phyloP scores from a whole-genome alignment of 2,113 vertebrate genomes.

The Malaclemys terrapin region DNA sequence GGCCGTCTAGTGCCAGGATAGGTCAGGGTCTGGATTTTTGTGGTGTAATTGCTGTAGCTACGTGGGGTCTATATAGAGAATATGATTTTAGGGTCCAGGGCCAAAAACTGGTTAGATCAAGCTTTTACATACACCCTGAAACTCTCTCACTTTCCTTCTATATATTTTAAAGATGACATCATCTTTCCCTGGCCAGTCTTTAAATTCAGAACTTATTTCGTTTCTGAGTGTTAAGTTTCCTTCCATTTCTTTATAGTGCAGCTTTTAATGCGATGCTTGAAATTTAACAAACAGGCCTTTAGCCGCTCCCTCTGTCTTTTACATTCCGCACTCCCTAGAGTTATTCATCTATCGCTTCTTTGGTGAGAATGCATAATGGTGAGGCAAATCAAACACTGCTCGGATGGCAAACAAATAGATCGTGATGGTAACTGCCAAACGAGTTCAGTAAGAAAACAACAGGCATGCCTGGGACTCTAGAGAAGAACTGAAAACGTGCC shows the following conservation, averaged over 20 bases:
- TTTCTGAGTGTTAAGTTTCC: background rate
- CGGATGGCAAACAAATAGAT: background rate
- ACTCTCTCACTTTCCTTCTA: background rate
- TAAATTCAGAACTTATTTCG: background rate
- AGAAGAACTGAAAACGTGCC: background rate
- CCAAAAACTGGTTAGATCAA: fast-evolving
- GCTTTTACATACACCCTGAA: background rate
- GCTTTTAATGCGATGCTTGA: background rate
- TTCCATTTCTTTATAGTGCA: background rate
- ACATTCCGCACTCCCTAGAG: background rate
- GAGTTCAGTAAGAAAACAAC: background rate
- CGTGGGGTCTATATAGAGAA: background rate
- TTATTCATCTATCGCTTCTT: background rate
- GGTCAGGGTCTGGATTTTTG: background rate
- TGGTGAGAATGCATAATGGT: background rate
- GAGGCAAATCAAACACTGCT: background rate
- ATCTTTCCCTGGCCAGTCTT: background rate
- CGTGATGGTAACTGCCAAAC: background rate
- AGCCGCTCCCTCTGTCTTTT: background rate
- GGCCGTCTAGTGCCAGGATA: background rate
- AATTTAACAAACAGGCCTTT: background rate
- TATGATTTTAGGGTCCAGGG: background rate
- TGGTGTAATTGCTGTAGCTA: background rate
- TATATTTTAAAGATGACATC: background rate
- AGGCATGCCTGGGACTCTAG: background rate